A percentile compares a stretch with the other conserved stretches of the same genome.
Conservation (phyloP, 1,140 invertebrate genomes). For the Drosophila paulistorum region DNA sequence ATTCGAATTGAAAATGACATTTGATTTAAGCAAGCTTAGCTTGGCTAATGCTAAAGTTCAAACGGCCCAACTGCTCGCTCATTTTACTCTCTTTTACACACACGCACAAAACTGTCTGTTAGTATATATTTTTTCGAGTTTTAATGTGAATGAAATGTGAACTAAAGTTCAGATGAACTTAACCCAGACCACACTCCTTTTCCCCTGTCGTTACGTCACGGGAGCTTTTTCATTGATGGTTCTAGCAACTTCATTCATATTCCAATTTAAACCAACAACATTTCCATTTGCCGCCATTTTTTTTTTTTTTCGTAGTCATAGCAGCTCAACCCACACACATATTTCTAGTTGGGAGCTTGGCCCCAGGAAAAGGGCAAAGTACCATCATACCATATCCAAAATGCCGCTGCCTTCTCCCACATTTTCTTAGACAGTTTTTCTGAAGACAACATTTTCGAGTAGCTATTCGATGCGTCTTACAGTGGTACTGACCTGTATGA, state of each 20-base stretch:
- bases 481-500: neutral
- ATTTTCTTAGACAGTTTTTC: neutral
- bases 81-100: neutral
- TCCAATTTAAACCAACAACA: neutral
- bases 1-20: conserved; percentile 41
- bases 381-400: conserved; percentile 8
- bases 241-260: conserved; percentile 51
- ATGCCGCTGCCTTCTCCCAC: neutral
- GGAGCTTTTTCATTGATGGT: conserved; percentile 71
- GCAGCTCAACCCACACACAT: conserved; percentile 52
- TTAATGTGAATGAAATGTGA: conserved; percentile 47
- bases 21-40: conserved; percentile 22
- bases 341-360: conserved; percentile 32
- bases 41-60: conserved; percentile 60
- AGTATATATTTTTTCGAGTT: neutral
- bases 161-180: neutral
- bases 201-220: conserved; percentile 37
- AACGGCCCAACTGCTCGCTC: neutral
- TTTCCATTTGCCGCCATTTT: conserved; percentile 49
- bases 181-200: too few species aligned
- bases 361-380: conserved; percentile 68
- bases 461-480: neutral
- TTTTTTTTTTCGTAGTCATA: conserved; percentile 21
- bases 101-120: too few species aligned
- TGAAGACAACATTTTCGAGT: neutral